These are phyloP conservation scores for Drosophila mercatorum DNA, from an alignment of 2,888 invertebrate genomes.

Conservation along the genomic window DNA sequence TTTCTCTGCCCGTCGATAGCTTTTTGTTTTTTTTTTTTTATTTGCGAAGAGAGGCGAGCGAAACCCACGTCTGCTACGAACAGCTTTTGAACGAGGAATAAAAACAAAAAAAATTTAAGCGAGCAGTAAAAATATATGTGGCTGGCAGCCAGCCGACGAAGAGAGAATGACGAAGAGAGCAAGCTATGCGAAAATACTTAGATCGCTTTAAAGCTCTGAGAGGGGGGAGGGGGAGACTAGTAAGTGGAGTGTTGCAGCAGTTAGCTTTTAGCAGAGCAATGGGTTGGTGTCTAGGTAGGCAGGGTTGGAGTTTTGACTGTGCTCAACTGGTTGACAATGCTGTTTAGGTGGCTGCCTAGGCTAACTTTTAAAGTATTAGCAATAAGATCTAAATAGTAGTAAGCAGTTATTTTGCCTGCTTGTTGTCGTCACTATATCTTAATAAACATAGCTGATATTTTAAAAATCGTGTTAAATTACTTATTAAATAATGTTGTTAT, in stretches of 20 bases:
- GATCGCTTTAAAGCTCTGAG: conserved; percentile 14
- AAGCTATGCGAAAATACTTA: neutral
- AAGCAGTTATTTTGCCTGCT: neutral
- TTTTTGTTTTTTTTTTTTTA: conserved; percentile 19
- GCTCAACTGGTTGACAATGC: neutral
- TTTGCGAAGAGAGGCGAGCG: conserved; percentile 13
- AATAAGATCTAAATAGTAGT: neutral
- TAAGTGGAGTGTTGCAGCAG: neutral
- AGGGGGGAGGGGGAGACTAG: neutral
- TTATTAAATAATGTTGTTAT: too few relatives aligned
- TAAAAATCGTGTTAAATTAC: neutral
- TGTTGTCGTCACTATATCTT: neutral
- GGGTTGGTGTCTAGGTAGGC: conserved; percentile 16
- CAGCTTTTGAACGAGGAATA: conserved; percentile 50
- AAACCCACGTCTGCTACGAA: conserved; percentile 39
- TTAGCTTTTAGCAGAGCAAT: neutral
- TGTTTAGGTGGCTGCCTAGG: neutral
- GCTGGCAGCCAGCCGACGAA: conserved; percentile 25
- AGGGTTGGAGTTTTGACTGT: neutral
- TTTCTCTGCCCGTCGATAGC: conserved; percentile 10
- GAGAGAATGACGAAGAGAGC: neutral
- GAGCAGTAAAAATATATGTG: conserved; percentile 16
- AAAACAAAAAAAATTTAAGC: conserved; percentile 35
- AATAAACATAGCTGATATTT: neutral
- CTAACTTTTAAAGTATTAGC: neutral